phyloP scores from a whole-genome alignment of 2,888 invertebrate species.

The Polydrusus cervinus region DNA sequence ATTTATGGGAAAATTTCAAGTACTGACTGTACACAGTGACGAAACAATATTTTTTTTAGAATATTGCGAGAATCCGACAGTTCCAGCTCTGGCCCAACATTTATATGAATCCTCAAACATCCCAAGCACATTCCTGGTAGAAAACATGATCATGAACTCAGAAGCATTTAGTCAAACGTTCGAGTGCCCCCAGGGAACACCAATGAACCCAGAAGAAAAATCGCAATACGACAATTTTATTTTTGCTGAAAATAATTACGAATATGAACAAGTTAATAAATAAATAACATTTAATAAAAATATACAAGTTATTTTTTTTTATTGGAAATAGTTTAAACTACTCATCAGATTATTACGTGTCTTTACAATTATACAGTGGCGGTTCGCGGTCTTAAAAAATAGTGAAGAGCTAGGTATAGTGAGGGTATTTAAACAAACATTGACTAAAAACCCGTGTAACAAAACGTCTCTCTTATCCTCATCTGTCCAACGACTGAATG shows the following conservation, averaged over 20 bases:
- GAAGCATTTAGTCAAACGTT: conserved; percentile 18
- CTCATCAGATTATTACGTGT: no score
- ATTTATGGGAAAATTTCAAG: no score
- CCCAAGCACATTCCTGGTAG: conserved; percentile 20
- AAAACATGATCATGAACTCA: conserved; percentile 28
- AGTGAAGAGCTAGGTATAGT: no score
- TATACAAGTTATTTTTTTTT: no score
- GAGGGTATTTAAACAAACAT: no score
- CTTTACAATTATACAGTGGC: no score
- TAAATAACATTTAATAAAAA: no score
- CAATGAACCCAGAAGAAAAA: conserved; percentile 36
- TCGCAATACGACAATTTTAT: conserved; percentile 1
- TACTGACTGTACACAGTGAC: not conserved
- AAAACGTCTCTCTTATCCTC: no score
- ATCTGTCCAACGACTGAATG: no score
- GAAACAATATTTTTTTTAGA: conserved; percentile 9
- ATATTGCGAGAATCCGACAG: conserved; percentile 19
- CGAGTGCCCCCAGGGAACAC: conserved; percentile 19
- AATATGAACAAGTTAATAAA: not conserved
- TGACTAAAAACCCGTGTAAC: no score
- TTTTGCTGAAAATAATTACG: not conserved
- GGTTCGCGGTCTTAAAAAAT: no score
- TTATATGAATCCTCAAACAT: conserved; percentile 26
- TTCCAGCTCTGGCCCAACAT: not conserved
- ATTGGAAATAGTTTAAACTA: no score